Evolutionary conservation across 2,113 vertebrate species (phyloP).

Genomic region (Rhombomys opimus): DNA sequence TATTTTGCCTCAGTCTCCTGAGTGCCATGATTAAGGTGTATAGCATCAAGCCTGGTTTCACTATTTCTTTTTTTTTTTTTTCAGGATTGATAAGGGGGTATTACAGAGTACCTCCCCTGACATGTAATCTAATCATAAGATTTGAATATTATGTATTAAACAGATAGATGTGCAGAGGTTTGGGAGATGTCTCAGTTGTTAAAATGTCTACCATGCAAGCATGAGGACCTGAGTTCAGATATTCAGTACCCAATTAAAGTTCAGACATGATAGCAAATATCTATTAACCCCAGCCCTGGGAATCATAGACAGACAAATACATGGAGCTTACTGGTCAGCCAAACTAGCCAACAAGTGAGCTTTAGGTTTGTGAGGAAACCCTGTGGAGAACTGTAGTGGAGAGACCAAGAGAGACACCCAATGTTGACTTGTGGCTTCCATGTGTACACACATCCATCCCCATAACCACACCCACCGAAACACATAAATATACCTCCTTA

Average conservation of each 20-base stretch:
- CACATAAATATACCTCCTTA: background rate
- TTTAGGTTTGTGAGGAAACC: background rate
- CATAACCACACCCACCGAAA: too few relatives aligned
- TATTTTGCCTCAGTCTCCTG: background rate
- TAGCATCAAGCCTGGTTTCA: background rate
- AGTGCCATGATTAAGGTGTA: background rate
- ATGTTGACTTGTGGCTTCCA: background rate
- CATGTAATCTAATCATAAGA: conserved; percentile 20
- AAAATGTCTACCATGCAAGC: background rate
- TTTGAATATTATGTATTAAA: conserved; percentile 21
- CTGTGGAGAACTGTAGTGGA: background rate
- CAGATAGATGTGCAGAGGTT: background rate
- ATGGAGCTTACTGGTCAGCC: background rate
- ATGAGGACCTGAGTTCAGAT: background rate
- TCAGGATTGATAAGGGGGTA: background rate
- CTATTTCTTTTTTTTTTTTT: background rate
- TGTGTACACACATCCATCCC: background rate
- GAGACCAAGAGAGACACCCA: background rate
- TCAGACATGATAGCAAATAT: background rate
- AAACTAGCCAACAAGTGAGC: background rate
- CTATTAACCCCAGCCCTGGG: background rate
- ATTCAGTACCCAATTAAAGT: background rate
- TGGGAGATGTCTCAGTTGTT: background rate
- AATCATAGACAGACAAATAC: background rate
- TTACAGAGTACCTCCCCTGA: background rate